phyloP scores from a whole-genome alignment of 2,888 invertebrate genomes.

The Spodoptera picta region DNA sequence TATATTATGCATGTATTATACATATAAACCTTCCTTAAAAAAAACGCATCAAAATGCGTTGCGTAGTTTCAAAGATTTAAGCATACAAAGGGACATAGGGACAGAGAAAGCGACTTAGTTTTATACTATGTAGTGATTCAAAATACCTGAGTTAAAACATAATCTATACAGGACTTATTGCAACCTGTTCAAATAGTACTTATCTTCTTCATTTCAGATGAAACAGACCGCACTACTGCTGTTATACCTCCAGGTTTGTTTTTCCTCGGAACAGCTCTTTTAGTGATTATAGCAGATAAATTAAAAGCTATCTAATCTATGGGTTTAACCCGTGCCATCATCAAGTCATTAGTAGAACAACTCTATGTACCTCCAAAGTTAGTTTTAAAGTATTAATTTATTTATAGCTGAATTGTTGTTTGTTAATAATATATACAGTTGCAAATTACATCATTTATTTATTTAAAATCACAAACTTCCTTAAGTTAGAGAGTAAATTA shows the following conservation, averaged over 20 bases:
- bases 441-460: slow-evolving; percentile 40
- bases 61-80: too few relatives aligned
- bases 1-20: too few relatives aligned
- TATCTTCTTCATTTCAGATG: slow-evolving; percentile 70
- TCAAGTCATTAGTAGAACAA: slow-evolving; percentile 65
- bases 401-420: slow-evolving; percentile 69
- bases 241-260: slow-evolving; percentile 82
- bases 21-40: too few relatives aligned
- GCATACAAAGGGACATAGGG: too few relatives aligned
- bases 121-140: too few relatives aligned
- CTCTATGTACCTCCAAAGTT: slow-evolving; percentile 71
- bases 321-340: slow-evolving; percentile 49
- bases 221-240: slow-evolving; percentile 73
- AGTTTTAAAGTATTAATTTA: slow-evolving; percentile 80
- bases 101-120: too few relatives aligned
- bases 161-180: too few relatives aligned
- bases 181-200: too few relatives aligned
- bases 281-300: slow-evolving; percentile 85
- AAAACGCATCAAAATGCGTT: too few relatives aligned
- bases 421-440: slow-evolving; percentile 64
- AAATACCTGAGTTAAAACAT: neutral
- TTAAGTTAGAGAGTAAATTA: slow-evolving; percentile 1
- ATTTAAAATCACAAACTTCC: slow-evolving; percentile 35
- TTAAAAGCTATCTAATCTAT: slow-evolving; percentile 73
- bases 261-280: slow-evolving; percentile 83